phyloP scores from a whole-genome alignment of 2,888 invertebrate genomes.

The Cephus pygmeus region DNA sequence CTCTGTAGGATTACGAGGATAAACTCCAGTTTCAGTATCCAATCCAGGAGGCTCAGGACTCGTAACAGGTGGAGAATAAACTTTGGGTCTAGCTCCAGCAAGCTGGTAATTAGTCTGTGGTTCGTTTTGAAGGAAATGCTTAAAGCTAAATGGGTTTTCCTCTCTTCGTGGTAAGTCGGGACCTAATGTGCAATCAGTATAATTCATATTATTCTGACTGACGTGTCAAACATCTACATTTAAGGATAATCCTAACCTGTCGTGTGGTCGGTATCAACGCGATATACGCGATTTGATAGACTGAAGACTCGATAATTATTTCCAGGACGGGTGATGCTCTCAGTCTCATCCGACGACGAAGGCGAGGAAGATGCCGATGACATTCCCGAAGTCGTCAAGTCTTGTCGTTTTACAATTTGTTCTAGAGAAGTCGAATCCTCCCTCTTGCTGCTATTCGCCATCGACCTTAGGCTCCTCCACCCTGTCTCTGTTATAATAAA shows the following conservation, averaged over 20 bases:
- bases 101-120: conserved; percentile 72
- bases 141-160: conserved; percentile 86
- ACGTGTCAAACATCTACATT: background rate
- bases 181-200: conserved; percentile 38
- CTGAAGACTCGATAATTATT: conserved; percentile 13
- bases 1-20: conserved; percentile 72
- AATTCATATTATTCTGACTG: background rate
- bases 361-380: conserved; percentile 38
- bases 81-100: conserved; percentile 84
- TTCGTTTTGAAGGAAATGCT: conserved; percentile 83
- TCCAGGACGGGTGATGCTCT: conserved; percentile 25
- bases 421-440: background rate
- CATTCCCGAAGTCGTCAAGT: background rate
- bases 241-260: conserved; percentile 38
- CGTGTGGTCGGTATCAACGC: conserved; percentile 30
- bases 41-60: conserved; percentile 68
- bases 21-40: conserved; percentile 68
- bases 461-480: background rate
- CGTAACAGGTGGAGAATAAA: conserved; percentile 66
- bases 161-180: conserved; percentile 71
- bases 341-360: conserved; percentile 38
- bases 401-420: background rate
- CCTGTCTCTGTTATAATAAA: background rate
- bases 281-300: conserved; percentile 30
- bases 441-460: background rate